phyloP scores from a whole-genome alignment of 2,797 vertebrate species.

The Paratrypauchen microcephalus region DNA sequence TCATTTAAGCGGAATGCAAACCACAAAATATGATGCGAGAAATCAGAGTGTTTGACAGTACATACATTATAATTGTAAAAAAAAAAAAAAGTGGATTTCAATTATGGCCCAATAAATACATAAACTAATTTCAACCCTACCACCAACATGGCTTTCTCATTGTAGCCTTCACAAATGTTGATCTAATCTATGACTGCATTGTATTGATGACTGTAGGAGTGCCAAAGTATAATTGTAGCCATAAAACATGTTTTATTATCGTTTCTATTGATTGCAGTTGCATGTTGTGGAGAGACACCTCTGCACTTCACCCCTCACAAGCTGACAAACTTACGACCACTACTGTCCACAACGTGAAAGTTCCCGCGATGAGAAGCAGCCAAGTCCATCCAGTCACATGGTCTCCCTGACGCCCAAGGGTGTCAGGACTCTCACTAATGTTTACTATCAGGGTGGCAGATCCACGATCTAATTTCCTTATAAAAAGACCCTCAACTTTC shows the following conservation, averaged over 20 bases:
- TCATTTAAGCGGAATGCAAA: no score
- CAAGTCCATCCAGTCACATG: conserved; percentile 24
- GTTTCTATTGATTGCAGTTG: neutral
- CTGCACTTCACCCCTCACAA: conserved; percentile 24
- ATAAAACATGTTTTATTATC: neutral
- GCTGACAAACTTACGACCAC: conserved; percentile 26
- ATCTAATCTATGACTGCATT: neutral
- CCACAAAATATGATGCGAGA: no score
- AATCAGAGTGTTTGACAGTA: no score
- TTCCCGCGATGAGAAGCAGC: conserved; percentile 49
- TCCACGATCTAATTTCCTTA: conserved; percentile 84
- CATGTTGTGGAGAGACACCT: neutral
- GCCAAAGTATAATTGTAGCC: neutral
- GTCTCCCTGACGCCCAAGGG: conserved; percentile 50
- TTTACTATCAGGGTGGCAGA: conserved; percentile 80
- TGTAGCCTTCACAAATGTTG: neutral
- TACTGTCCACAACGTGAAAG: conserved; percentile 56
- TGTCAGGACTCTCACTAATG: conserved; percentile 64
- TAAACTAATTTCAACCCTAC: neutral
- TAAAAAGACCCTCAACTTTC: conserved; percentile 73
- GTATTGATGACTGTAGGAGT: neutral
- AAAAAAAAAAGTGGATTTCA: no score
- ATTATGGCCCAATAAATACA: neutral
- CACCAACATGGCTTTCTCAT: no score
- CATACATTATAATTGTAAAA: no score